A percentile compares a stretch with the other conserved stretches of the same genome.
phyloP scores from a whole-genome alignment of 2,797 vertebrate genomes.

The Parauchenoglanis ngamensis region DNA sequence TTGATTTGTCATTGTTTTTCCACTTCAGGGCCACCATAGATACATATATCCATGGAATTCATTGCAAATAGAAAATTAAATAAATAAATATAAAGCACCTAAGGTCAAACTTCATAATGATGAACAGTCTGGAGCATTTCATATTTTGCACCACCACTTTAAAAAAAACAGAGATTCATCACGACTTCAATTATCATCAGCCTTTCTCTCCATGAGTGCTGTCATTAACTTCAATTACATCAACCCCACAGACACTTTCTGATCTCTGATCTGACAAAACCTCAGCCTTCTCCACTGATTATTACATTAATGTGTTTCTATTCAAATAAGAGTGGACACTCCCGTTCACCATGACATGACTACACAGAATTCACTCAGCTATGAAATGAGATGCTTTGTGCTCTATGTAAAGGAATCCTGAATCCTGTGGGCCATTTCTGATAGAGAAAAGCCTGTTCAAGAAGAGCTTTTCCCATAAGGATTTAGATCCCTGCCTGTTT shows the following conservation, averaged over 20 bases:
- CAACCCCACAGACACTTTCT: constrained; percentile 40
- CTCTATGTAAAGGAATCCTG: constrained; percentile 48
- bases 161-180: constrained; percentile 57
- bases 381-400: constrained; percentile 50
- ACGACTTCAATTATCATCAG: constrained; percentile 63
- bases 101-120: constrained; percentile 58
- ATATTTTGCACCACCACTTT: not conserved
- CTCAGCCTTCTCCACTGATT: not conserved
- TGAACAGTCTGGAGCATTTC: constrained; percentile 37
- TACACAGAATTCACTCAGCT: constrained; percentile 38
- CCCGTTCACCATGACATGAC: constrained; percentile 4
- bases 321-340: constrained; percentile 28
- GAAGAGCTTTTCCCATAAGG: constrained; percentile 35
- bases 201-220: constrained; percentile 54
- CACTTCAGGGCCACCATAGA: too few relatives aligned
- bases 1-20: too few relatives aligned
- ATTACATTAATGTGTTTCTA: constrained; percentile 41
- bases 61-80: too few relatives aligned
- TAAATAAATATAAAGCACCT: constrained; percentile 21
- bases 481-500: constrained; percentile 40
- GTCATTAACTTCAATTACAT: constrained; percentile 62
- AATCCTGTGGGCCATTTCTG: constrained; percentile 58
- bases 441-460: constrained; percentile 59
- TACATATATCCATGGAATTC: too few relatives aligned
- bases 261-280: constrained; percentile 31